A percentile compares a stretch with the other conserved stretches of the same genome.
These are phyloP conservation scores for Apodemus agrarius DNA, from an alignment of 2,797 vertebrate species.

Conservation along the genomic window DNA sequence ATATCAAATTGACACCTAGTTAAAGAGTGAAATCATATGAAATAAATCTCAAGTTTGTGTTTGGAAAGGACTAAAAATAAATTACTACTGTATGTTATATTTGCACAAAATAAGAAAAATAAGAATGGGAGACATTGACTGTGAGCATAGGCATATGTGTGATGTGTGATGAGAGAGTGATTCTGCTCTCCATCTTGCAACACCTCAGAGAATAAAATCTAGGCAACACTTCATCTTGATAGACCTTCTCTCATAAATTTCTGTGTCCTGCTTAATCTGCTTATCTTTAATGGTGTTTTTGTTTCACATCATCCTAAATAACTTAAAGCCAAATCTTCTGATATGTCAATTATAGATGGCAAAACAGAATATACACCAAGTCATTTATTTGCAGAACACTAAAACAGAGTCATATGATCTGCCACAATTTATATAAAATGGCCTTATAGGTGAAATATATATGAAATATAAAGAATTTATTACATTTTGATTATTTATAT, in stretches of 20 bases:
- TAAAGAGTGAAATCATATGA: constrained; percentile 29
- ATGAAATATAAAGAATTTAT: neutral
- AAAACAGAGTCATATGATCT: neutral
- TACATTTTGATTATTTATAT: neutral
- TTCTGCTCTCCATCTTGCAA: neutral
- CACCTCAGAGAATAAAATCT: too few species aligned
- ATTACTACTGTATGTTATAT: neutral
- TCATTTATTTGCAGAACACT: neutral
- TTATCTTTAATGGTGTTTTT: neutral
- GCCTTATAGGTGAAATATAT: neutral
- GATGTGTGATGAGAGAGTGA: neutral
- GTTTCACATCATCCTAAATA: neutral
- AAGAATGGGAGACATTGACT: neutral
- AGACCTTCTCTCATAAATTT: neutral
- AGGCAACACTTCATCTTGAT: neutral
- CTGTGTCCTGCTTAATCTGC: neutral
- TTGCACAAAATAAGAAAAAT: neutral
- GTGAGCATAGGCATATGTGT: neutral
- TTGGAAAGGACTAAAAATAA: constrained; percentile 34
- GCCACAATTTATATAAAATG: neutral
- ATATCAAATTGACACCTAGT: constrained; percentile 59
- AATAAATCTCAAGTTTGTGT: neutral
- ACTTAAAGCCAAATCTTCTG: neutral
- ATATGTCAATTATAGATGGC: neutral
- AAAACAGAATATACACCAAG: neutral